Conservation (phyloP, 2,888 invertebrate genomes). For the Orthonychiurus folsomi region DNA sequence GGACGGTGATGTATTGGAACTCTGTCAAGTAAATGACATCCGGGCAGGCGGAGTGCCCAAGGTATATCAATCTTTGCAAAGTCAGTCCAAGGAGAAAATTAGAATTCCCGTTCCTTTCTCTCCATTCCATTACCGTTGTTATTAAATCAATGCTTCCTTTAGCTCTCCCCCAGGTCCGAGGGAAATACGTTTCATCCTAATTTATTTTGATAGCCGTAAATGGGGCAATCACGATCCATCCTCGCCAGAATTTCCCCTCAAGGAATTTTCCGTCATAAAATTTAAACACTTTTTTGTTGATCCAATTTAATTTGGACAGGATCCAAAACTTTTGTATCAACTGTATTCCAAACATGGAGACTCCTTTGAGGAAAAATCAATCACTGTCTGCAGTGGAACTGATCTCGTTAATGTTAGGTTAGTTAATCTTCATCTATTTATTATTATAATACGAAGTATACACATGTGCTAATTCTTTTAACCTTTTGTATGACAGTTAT, state of each 20-base stretch:
- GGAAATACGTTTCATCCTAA: too few relatives aligned
- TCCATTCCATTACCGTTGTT: too few relatives aligned
- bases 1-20: slow-evolving; percentile 97
- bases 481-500: too few relatives aligned
- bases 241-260: too few relatives aligned
- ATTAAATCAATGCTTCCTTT: too few relatives aligned
- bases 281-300: background rate
- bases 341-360: slow-evolving; percentile 66
- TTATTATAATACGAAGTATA: too few relatives aligned
- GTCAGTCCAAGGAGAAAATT: background rate
- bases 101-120: background rate
- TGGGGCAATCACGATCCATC: too few relatives aligned
- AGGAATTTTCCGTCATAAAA: too few relatives aligned
- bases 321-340: slow-evolving; percentile 67
- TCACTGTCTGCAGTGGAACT: slow-evolving; percentile 94
- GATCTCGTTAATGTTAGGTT: slow-evolving; percentile 99
- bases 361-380: slow-evolving; percentile 78
- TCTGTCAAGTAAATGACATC: slow-evolving; percentile 97
- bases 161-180: too few relatives aligned
- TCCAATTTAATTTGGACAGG: slow-evolving; percentile 55
- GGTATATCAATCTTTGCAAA: slow-evolving; percentile 59
- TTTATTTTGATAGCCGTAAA: too few relatives aligned
- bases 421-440: too few relatives aligned
- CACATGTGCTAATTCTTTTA: too few relatives aligned
- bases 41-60: slow-evolving; percentile 86